These are phyloP conservation scores for Peribatodes rhomboidaria DNA, from an alignment of 2,888 invertebrate species.

Conservation along the genomic window DNA sequence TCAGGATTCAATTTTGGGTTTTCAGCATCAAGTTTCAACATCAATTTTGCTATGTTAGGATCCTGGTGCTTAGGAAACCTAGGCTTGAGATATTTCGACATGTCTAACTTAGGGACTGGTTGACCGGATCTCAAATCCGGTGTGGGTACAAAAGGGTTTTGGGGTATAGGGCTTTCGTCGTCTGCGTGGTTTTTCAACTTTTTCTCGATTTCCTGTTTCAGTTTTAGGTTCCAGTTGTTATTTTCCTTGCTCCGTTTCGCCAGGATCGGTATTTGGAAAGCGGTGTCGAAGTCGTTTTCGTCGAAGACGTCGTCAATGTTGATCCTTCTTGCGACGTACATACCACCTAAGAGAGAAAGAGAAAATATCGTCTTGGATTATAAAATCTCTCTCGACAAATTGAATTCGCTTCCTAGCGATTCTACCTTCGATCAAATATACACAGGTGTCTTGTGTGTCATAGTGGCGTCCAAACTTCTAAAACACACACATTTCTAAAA, in stretches of 20 bases:
- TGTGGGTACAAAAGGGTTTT: background rate
- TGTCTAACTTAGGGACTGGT: too few species aligned
- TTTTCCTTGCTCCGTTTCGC: background rate
- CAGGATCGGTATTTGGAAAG: background rate
- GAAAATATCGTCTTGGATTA: background rate
- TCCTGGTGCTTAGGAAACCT: background rate
- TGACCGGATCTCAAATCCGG: too few species aligned
- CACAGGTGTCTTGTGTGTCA: too few species aligned
- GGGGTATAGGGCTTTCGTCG: background rate
- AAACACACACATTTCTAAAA: too few species aligned
- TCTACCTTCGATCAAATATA: too few species aligned
- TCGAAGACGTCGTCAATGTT: slow-evolving; percentile 1
- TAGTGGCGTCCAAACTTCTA: too few species aligned
- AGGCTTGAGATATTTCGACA: background rate
- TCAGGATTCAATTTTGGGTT: background rate
- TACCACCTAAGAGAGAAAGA: background rate
- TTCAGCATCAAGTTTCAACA: background rate
- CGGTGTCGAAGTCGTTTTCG: slow-evolving; percentile 4
- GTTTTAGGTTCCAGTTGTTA: background rate
- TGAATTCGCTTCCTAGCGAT: too few species aligned
- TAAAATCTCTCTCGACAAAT: too few species aligned
- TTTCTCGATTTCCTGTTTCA: too few species aligned
- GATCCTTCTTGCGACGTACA: background rate
- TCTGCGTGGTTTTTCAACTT: background rate
- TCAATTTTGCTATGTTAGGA: background rate